Evolutionary conservation across 2,888 invertebrate genomes (phyloP).

Genomic region (Pseudococcus viburni): DNA sequence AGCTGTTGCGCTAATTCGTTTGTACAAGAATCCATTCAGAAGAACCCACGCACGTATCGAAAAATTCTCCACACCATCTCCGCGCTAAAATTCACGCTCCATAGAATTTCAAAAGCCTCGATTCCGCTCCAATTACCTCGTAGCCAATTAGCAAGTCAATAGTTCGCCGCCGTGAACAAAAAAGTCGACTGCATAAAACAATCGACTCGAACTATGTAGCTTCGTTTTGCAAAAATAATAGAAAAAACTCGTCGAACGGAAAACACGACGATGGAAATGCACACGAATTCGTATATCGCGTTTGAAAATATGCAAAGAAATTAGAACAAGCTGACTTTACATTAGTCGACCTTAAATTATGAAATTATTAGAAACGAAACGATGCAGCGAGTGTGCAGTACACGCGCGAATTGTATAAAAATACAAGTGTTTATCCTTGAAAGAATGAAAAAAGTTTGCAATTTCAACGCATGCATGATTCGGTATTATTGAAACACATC

Average conservation of each 20-base stretch:
- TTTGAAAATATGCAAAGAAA: background rate
- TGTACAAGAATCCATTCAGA: background rate
- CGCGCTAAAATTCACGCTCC: background rate
- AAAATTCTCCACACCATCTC: background rate
- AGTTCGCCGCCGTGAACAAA: background rate
- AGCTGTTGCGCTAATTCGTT: background rate
- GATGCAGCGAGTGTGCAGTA: background rate
- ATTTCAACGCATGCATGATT: background rate
- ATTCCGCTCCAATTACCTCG: conserved; percentile 20
- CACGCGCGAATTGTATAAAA: background rate
- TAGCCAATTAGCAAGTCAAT: background rate
- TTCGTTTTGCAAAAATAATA: background rate
- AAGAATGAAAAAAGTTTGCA: background rate
- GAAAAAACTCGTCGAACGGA: background rate
- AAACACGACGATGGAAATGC: background rate
- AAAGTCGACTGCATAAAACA: background rate
- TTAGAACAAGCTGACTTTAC: background rate
- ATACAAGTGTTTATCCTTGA: conserved; percentile 19
- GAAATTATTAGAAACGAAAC: background rate
- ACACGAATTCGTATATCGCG: background rate
- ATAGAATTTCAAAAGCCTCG: background rate
- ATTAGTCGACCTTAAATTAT: background rate
- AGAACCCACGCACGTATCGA: background rate
- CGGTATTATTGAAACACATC: background rate
- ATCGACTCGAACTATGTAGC: background rate